Conservation (phyloP, 2,797 vertebrate species). For the Numenius phaeopus region DNA sequence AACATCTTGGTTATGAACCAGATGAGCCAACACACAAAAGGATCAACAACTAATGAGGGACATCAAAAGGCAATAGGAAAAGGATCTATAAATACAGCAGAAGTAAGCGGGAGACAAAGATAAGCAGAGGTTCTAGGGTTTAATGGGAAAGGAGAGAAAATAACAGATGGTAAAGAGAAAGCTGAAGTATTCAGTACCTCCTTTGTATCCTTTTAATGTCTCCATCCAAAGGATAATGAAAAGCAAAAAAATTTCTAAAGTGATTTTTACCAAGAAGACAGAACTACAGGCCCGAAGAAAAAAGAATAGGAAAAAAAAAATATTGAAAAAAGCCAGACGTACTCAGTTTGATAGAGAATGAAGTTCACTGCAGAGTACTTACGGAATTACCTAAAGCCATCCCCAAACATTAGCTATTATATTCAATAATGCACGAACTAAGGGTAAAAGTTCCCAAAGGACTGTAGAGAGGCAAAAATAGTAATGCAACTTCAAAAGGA, state of each 20-base stretch:
- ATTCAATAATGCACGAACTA: constrained; percentile 12
- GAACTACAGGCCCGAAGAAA: background rate
- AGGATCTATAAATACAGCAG: constrained; percentile 2
- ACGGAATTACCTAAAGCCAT: constrained; percentile 50
- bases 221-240: constrained; percentile 5
- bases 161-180: constrained; percentile 19
- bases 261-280: background rate
- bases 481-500: background rate
- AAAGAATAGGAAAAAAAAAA: background rate
- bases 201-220: background rate
- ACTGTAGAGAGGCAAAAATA: background rate
- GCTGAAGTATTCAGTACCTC: background rate
- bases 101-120: background rate
- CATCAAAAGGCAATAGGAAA: background rate
- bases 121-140: background rate
- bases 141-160: constrained; percentile 37
- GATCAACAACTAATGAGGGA: constrained; percentile 46
- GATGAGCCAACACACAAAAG: constrained; percentile 17
- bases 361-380: background rate
- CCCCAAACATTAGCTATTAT: constrained; percentile 34
- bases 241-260: background rate
- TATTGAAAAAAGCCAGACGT: background rate
- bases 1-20: background rate
- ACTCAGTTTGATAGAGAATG: background rate
- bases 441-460: background rate